phyloP scores from a whole-genome alignment of 2,797 vertebrate species.

The Dicrostonyx torquatus region DNA sequence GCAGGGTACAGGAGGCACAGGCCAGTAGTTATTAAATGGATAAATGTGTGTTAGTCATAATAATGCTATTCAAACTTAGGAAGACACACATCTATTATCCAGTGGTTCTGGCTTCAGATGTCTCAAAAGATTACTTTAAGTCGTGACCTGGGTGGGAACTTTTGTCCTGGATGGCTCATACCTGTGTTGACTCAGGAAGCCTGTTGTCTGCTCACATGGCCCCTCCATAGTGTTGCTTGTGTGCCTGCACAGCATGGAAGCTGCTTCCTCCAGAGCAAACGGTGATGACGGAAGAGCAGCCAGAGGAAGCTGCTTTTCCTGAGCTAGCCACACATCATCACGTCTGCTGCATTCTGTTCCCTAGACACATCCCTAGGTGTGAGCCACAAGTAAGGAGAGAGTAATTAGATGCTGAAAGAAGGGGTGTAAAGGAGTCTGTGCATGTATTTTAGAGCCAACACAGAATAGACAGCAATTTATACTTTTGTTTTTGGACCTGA shows the following conservation, averaged over 20 bases:
- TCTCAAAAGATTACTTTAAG: neutral
- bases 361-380: neutral
- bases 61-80: neutral
- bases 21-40: neutral
- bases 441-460: neutral
- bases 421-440: neutral
- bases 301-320: neutral
- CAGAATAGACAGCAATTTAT: neutral
- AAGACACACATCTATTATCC: neutral
- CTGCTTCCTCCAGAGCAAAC: neutral
- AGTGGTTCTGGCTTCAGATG: neutral
- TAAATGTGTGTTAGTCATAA: neutral
- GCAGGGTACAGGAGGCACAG: neutral
- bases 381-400: neutral
- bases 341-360: neutral
- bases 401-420: neutral
- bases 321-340: neutral
- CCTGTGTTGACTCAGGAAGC: neutral
- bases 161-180: neutral
- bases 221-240: neutral
- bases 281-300: neutral
- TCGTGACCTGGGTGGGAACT: neutral
- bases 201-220: neutral
- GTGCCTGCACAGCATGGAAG: neutral
- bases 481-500: slow-evolving; percentile 11